A percentile compares a stretch with the other conserved stretches of the same genome.
These are phyloP conservation scores for Pherbina coryleti DNA, from an alignment of 2,888 invertebrate species.

Conservation along the genomic window DNA sequence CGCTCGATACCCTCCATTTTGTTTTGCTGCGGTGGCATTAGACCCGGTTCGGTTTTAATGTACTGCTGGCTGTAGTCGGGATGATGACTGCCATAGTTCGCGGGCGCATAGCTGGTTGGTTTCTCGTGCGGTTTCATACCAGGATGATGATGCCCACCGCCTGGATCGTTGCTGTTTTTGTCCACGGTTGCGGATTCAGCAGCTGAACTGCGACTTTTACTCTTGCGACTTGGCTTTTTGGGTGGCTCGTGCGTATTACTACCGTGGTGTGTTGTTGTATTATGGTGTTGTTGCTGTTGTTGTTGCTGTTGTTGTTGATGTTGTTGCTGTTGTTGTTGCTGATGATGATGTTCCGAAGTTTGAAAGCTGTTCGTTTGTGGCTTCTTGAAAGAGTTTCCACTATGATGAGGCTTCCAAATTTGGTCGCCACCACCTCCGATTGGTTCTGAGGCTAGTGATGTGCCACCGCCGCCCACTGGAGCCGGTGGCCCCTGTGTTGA, in stretches of 20 bases:
- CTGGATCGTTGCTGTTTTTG: conserved; percentile 68
- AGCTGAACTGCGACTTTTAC: conserved; percentile 58
- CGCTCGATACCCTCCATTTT: conserved; percentile 70
- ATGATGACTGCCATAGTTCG: conserved; percentile 52
- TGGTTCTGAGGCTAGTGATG: conserved; percentile 60
- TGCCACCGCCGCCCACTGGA: conserved; percentile 18
- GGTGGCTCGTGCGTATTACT: conserved; percentile 46
- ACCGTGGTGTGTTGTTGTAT: conserved; percentile 56
- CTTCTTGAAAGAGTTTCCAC: conserved; percentile 66
- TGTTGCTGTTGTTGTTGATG: conserved; percentile 50
- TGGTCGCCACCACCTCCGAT: conserved; percentile 73
- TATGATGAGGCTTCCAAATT: conserved; percentile 68
- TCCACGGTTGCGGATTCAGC: conserved; percentile 57
- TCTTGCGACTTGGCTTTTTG: conserved; percentile 58
- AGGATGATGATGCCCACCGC: conserved; percentile 58
- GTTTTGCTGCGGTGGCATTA: conserved; percentile 64
- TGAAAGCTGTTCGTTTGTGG: conserved; percentile 60
- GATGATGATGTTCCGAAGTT: conserved; percentile 55
- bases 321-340: conserved; percentile 61
- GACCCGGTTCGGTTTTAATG: conserved; percentile 68
- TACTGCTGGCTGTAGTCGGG: conserved; percentile 64
- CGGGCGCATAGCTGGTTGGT: conserved; percentile 49
- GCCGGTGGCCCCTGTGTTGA: conserved; percentile 54
- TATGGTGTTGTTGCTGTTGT: conserved; percentile 56
- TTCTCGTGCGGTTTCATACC: conserved; percentile 50